These are phyloP conservation scores for Lasioglossum calceatum DNA, from an alignment of 2,888 invertebrate species.

Conservation along the genomic window DNA sequence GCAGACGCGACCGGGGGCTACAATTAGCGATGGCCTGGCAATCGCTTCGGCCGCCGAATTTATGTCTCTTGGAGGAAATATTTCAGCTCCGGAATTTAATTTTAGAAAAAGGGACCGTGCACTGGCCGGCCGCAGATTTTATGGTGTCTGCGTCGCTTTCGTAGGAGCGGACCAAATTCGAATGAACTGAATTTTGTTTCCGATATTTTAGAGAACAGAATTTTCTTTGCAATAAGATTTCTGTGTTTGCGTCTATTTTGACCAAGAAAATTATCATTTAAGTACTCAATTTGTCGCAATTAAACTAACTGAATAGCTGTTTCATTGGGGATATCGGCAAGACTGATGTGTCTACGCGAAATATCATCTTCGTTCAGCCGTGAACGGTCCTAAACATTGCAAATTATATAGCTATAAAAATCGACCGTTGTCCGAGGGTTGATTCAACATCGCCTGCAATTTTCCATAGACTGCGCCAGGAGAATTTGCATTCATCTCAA, in stretches of 20 bases:
- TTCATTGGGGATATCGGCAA: too few species aligned
- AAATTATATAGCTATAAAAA: too few species aligned
- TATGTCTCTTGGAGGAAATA: not conserved
- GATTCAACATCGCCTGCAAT: not conserved
- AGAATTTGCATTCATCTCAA: not conserved
- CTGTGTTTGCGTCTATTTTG: too few species aligned
- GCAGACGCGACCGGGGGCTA: slow-evolving; percentile 27
- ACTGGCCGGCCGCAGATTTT: not conserved
- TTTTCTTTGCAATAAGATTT: too few species aligned
- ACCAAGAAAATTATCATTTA: too few species aligned
- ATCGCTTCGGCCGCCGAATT: not conserved
- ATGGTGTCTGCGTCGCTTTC: not conserved
- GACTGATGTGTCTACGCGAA: too few species aligned
- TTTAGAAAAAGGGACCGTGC: not conserved
- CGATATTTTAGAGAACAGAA: not conserved
- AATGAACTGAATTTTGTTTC: not conserved
- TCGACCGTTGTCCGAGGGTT: too few species aligned
- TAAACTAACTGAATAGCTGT: too few species aligned
- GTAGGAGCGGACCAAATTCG: not conserved
- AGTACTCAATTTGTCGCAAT: too few species aligned
- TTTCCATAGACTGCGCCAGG: not conserved
- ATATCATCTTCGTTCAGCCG: too few species aligned
- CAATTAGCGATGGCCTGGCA: slow-evolving; percentile 16
- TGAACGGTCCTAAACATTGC: too few species aligned
- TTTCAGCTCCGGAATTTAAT: not conserved